Percentiles rank a stretch among this genome's conserved stretches.
Evolutionary conservation across 2,113 vertebrate species (phyloP).

Genomic region (Rhizomys pruinosus): DNA sequence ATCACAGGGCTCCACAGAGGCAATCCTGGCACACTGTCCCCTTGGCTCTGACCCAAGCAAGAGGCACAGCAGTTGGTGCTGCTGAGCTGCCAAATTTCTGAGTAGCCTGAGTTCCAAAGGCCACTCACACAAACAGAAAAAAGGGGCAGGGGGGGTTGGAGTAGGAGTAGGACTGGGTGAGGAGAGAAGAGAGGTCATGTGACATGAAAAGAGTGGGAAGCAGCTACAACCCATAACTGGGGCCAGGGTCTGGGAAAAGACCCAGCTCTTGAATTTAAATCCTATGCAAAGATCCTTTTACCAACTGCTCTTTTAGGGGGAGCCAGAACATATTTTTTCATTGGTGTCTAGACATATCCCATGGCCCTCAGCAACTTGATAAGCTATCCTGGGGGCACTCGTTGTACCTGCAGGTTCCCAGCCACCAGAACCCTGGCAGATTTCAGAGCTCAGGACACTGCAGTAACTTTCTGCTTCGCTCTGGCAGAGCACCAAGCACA

Average conservation of each 20-base stretch:
- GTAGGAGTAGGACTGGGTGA: background rate
- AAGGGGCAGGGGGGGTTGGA: too few relatives aligned
- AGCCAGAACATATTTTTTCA: background rate
- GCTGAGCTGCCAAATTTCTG: slow-evolving; percentile 66
- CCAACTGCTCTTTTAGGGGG: background rate
- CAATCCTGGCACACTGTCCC: background rate
- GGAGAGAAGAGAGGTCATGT: background rate
- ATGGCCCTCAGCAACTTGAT: background rate
- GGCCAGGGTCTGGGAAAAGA: background rate
- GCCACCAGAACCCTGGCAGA: background rate
- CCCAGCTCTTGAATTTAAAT: background rate
- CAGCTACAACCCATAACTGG: background rate
- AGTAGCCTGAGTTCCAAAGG: slow-evolving; percentile 38
- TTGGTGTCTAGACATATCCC: background rate
- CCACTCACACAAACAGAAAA: background rate
- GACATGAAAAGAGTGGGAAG: background rate
- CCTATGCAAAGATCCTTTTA: background rate
- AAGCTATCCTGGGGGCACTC: background rate
- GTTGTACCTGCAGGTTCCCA: slow-evolving; percentile 22
- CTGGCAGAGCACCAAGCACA: background rate
- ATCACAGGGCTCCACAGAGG: background rate
- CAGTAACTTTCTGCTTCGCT: slow-evolving; percentile 11
- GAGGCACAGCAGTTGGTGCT: slow-evolving; percentile 15
- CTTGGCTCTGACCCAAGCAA: slow-evolving; percentile 10
- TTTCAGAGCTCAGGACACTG: background rate